These are phyloP conservation scores for Eciton burchellii DNA, from an alignment of 1,140 invertebrate species.

Conservation along the genomic window DNA sequence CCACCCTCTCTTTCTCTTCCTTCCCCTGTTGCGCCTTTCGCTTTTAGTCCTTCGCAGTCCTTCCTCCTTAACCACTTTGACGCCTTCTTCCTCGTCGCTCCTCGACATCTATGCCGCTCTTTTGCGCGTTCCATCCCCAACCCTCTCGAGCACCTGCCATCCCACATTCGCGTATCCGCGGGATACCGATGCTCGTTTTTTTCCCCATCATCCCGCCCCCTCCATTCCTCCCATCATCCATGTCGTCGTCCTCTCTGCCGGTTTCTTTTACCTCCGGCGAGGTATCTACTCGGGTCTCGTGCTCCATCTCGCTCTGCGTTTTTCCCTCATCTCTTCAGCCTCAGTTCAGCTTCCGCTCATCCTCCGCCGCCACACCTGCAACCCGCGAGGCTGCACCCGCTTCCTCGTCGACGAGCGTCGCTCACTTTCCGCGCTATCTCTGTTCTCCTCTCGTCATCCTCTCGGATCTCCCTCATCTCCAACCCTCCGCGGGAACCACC, in stretches of 20 bases:
- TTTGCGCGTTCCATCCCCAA: constrained; percentile 32
- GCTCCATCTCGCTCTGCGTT: constrained; percentile 34
- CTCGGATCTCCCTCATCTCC: constrained; percentile 18
- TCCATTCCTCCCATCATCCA: neutral
- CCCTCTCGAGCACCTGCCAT: constrained; percentile 30
- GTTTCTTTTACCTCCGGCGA: constrained; percentile 33
- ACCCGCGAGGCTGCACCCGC: constrained; percentile 31
- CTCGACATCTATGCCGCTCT: constrained; percentile 55
- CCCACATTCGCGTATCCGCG: constrained; percentile 52
- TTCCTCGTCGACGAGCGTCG: constrained; percentile 48
- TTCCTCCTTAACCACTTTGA: constrained; percentile 7
- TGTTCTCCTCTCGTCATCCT: constrained; percentile 17
- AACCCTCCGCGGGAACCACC: neutral
- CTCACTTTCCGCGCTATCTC: constrained; percentile 65
- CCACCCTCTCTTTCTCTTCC: constrained; percentile 20
- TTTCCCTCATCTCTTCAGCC: constrained; percentile 24
- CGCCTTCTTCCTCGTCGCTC: constrained; percentile 17
- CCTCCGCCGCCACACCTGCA: constrained; percentile 18
- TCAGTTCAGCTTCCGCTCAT: constrained; percentile 48
- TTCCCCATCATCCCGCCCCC: constrained; percentile 1
- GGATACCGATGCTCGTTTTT: constrained; percentile 70
- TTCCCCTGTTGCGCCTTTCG: constrained; percentile 43
- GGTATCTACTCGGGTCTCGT: constrained; percentile 13
- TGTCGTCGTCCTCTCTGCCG: neutral
- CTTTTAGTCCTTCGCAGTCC: constrained; percentile 23